Conservation (phyloP, 2,888 invertebrate genomes). For the Tachina fera region DNA sequence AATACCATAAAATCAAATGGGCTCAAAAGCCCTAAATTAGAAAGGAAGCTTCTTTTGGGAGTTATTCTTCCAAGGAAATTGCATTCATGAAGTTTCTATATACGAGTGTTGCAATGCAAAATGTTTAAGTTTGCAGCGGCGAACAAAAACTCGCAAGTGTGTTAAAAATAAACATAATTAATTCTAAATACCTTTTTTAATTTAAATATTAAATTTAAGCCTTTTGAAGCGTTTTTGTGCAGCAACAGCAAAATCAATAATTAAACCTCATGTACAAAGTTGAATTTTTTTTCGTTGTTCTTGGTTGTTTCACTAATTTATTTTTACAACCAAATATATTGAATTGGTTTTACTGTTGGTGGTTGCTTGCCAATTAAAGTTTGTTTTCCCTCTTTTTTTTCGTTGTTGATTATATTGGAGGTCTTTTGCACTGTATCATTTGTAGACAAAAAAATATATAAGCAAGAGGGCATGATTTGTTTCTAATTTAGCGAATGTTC, state of each 20-base stretch:
- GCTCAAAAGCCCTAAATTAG: too few relatives aligned
- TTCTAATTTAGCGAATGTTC: constrained; percentile 65
- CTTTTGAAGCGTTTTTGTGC: not conserved
- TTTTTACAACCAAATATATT: constrained; percentile 61
- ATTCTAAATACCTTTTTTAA: not conserved
- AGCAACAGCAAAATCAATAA: constrained; percentile 42
- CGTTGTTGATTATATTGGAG: constrained; percentile 31
- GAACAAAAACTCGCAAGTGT: too few relatives aligned
- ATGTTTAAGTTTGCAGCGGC: too few relatives aligned
- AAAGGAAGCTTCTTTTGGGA: too few relatives aligned
- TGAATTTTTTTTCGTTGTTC: constrained; percentile 5
- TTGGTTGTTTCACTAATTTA: constrained; percentile 45
- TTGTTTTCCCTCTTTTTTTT: constrained; percentile 27
- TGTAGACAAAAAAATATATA: not conserved
- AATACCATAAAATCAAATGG: too few relatives aligned
- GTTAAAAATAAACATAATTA: not conserved
- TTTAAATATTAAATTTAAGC: constrained; percentile 10
- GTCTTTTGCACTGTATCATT: constrained; percentile 1
- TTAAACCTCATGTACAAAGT: constrained; percentile 38
- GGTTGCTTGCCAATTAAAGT: constrained; percentile 66
- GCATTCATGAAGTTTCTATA: too few relatives aligned
- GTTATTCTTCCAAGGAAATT: too few relatives aligned
- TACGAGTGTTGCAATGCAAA: too few relatives aligned
- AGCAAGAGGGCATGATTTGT: constrained; percentile 53
- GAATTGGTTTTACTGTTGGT: constrained; percentile 60